A percentile compares a stretch with the other conserved stretches of the same genome.
Evolutionary conservation across 2,113 vertebrate genomes (phyloP).

Genomic region (Aptenodytes forsteri): DNA sequence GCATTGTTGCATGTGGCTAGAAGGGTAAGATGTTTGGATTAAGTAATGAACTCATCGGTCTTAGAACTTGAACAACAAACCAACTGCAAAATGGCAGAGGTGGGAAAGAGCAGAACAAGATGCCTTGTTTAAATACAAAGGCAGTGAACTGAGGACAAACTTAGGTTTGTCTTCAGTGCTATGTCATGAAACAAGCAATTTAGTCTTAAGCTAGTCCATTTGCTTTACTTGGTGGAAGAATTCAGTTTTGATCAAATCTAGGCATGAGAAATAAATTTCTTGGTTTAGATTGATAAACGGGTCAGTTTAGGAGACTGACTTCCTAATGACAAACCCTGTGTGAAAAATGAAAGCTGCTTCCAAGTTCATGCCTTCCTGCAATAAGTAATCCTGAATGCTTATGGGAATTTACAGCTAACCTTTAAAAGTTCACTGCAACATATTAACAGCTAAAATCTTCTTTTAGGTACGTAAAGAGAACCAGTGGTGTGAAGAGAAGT

Average conservation of each 20-base stretch:
- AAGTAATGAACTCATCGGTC: not conserved
- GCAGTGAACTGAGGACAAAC: not conserved
- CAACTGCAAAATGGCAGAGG: not conserved
- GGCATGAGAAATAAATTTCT: not conserved
- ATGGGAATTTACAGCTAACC: not conserved
- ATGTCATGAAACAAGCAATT: not conserved
- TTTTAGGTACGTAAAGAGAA: slow-evolving; percentile 99
- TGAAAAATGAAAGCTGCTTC: not conserved
- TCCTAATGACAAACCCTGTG: not conserved
- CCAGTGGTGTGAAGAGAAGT: slow-evolving; percentile 99
- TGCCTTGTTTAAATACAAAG: not conserved
- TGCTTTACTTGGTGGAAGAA: not conserved
- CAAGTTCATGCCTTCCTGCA: not conserved
- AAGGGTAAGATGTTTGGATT: not conserved
- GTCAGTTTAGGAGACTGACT: not conserved
- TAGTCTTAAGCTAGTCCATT: not conserved
- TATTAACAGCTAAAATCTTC: not conserved
- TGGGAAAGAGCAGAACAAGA: not conserved
- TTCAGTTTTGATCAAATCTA: not conserved
- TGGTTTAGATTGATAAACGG: not conserved
- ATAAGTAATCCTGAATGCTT: not conserved
- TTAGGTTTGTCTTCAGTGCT: not conserved
- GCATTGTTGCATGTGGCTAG: not conserved
- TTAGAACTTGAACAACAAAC: not conserved
- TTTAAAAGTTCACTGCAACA: not conserved